Conservation (phyloP, 1,140 invertebrate species). For the Pectinophora gossypiella region DNA sequence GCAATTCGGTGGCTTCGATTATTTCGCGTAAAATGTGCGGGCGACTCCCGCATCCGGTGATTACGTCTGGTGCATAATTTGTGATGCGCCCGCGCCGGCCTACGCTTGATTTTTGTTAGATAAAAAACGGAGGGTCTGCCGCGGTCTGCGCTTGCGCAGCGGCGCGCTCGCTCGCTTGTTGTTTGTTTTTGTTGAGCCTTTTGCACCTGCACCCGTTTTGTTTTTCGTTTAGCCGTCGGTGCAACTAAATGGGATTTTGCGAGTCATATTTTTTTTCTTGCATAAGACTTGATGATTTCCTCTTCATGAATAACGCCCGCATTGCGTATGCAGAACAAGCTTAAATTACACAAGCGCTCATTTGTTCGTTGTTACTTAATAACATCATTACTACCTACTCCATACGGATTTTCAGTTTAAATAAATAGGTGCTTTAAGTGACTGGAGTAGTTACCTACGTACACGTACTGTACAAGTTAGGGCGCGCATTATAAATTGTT, state of each 20-base stretch:
- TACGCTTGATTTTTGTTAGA: slow-evolving; percentile 64
- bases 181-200: slow-evolving; percentile 51
- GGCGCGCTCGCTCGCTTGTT: slow-evolving; percentile 22
- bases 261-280: slow-evolving; percentile 25
- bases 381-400: too few species aligned
- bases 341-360: not conserved
- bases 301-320: slow-evolving; percentile 9
- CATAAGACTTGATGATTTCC: slow-evolving; percentile 16
- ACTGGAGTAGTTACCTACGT: too few species aligned
- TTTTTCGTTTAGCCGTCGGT: slow-evolving; percentile 33
- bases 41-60: slow-evolving; percentile 71
- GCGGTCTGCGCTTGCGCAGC: slow-evolving; percentile 23
- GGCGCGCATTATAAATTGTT: too few species aligned
- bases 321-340: not conserved
- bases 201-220: slow-evolving; percentile 60
- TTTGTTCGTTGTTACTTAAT: too few species aligned
- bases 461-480: too few species aligned
- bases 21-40: slow-evolving; percentile 69
- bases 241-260: slow-evolving; percentile 41
- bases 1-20: slow-evolving; percentile 70
- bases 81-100: slow-evolving; percentile 60
- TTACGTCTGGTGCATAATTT: slow-evolving; percentile 64
- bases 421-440: too few species aligned
- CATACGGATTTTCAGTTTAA: too few species aligned
- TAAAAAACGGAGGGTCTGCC: slow-evolving; percentile 55